These are phyloP conservation scores for Lanius ludovicianus DNA, from an alignment of 2,113 vertebrate genomes.

Conservation along the genomic window DNA sequence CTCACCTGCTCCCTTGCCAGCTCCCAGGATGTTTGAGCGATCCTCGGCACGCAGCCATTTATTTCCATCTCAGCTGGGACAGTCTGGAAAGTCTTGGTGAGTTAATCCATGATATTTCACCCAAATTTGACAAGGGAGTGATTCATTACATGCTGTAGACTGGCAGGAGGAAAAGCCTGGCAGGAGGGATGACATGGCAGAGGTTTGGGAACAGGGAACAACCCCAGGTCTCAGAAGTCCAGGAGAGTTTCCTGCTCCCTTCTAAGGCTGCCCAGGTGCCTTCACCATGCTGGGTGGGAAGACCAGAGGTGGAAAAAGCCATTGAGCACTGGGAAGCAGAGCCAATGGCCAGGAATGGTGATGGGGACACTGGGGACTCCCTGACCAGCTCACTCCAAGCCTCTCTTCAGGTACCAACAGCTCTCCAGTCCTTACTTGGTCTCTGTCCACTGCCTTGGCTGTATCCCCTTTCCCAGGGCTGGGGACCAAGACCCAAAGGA, in stretches of 20 bases:
- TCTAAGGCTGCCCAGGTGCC: not conserved
- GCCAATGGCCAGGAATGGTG: not conserved
- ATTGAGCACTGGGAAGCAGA: not conserved
- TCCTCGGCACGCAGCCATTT: not conserved
- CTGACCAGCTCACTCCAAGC: not conserved
- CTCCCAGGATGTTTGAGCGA: not conserved
- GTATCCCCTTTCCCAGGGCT: not conserved
- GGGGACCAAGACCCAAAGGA: not conserved
- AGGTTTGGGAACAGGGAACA: not conserved
- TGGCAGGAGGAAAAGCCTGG: not conserved
- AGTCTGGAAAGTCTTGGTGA: not conserved
- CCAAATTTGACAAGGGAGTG: not conserved
- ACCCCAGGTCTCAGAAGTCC: not conserved
- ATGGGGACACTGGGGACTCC: not conserved
- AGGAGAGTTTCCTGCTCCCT: not conserved
- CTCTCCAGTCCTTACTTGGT: not conserved
- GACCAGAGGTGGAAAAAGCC: not conserved
- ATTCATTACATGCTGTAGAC: accelerated
- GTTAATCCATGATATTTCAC: accelerated
- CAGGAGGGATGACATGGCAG: accelerated
- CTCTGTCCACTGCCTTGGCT: not conserved
- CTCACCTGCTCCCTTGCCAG: not conserved
- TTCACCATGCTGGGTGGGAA: too few relatives aligned
- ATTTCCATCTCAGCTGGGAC: not conserved
- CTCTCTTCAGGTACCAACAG: not conserved